A percentile compares a stretch with the other conserved stretches of the same genome.
phyloP scores from a whole-genome alignment of 2,797 vertebrate genomes.

The Loriculus beryllinus region DNA sequence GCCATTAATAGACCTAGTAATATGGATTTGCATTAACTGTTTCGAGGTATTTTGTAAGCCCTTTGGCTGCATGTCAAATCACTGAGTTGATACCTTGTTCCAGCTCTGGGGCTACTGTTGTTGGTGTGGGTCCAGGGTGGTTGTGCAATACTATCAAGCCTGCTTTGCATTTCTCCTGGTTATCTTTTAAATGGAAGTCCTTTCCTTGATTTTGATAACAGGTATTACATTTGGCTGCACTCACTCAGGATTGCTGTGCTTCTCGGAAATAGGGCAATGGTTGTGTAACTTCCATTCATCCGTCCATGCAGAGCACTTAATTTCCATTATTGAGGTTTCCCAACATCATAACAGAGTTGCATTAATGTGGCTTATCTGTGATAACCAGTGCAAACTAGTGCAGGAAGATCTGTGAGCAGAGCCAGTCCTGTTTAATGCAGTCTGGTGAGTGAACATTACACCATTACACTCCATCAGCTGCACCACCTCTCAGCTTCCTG shows the following conservation, averaged over 20 bases:
- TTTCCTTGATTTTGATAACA: constrained; percentile 39
- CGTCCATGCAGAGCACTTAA: constrained; percentile 11
- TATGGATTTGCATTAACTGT: constrained; percentile 40
- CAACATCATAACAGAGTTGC: constrained; percentile 27
- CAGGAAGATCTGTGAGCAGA: not conserved
- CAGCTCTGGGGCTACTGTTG: not conserved
- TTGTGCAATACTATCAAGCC: constrained; percentile 17
- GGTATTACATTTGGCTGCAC: constrained; percentile 16
- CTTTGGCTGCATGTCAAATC: not conserved
- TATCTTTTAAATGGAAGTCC: constrained; percentile 10
- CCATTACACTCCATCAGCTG: not conserved
- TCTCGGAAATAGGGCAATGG: not conserved
- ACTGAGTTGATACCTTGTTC: constrained; percentile 25
- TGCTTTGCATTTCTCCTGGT: not conserved
- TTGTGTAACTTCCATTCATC: constrained; percentile 52
- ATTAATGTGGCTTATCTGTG: constrained; percentile 51
- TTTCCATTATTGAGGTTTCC: constrained; percentile 53
- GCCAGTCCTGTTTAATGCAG: constrained; percentile 9
- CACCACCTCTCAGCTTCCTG: not conserved
- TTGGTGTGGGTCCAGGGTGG: constrained; percentile 39
- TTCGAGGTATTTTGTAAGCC: constrained; percentile 48
- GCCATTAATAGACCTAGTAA: constrained; percentile 23
- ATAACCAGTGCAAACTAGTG: constrained; percentile 45
- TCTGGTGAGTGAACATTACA: constrained; percentile 1
- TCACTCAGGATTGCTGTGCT: not conserved